phyloP scores from a whole-genome alignment of 2,113 vertebrate species.

The Ondatra zibethicus region DNA sequence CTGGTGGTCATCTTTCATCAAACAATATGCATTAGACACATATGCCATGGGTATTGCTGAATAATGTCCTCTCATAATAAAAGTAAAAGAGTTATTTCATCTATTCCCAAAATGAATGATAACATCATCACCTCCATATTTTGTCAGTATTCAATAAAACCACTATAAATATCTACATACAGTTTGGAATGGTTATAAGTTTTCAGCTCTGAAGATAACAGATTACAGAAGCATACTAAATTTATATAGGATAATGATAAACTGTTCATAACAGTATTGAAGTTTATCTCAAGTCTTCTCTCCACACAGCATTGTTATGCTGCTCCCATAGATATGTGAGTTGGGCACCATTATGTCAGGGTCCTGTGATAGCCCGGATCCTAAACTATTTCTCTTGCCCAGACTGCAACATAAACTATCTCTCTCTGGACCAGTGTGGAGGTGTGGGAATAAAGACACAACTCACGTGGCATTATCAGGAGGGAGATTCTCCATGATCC shows the following conservation, averaged over 20 bases:
- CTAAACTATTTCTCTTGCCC: no score
- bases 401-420: no score
- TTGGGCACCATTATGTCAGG: no score
- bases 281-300: neutral
- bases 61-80: neutral
- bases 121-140: neutral
- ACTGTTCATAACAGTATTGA: neutral
- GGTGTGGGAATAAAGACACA: no score
- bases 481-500: no score
- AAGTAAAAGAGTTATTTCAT: no score
- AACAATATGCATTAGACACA: neutral
- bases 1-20: neutral
- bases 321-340: neutral
- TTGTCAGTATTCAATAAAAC: neutral
- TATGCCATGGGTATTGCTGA: neutral
- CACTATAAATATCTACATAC: neutral
- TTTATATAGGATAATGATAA: neutral
- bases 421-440: no score
- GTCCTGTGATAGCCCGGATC: no score
- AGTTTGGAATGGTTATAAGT: neutral
- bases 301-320: neutral
- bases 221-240: neutral
- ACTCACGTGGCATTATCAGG: no score
- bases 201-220: neutral
- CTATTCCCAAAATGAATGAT: neutral